These are phyloP conservation scores for Pocillopora damicornis DNA, from an alignment of 64 coral and sea anemone genomes.

Conservation along the genomic window DNA sequence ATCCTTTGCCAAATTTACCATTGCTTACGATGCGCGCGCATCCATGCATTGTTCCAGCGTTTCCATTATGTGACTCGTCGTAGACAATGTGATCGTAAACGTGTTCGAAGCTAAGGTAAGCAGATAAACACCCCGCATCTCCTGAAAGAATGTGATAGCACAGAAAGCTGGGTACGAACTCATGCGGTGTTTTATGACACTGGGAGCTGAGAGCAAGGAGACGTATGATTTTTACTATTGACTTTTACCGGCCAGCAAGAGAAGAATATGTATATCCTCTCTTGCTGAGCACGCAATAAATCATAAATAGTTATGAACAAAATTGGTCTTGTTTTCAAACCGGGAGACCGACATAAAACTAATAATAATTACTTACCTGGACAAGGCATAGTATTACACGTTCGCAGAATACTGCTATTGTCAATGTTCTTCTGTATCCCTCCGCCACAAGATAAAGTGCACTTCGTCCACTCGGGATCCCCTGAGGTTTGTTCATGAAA, in stretches of 20 bases:
- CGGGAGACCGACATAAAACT: background rate
- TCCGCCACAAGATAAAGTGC: constrained; percentile 54
- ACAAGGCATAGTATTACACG: constrained; percentile 58
- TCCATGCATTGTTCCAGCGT: constrained; percentile 67
- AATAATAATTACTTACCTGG: constrained; percentile 30
- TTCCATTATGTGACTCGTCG: constrained; percentile 85
- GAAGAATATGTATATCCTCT: too few relatives aligned
- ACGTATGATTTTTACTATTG: too few relatives aligned
- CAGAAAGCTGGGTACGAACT: background rate
- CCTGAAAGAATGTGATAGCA: constrained; percentile 24
- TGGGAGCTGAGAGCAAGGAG: background rate
- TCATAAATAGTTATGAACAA: too few relatives aligned
- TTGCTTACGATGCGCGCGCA: constrained; percentile 54
- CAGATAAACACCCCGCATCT: constrained; percentile 89
- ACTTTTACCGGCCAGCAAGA: too few relatives aligned
- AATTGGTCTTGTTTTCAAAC: too few relatives aligned
- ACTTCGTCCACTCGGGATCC: constrained; percentile 51
- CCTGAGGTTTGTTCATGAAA: background rate
- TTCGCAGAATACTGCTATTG: constrained; percentile 45
- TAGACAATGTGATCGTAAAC: constrained; percentile 58
- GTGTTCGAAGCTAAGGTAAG: constrained; percentile 87
- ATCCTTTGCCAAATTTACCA: constrained; percentile 76
- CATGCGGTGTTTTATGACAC: background rate
- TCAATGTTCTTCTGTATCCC: constrained; percentile 45
- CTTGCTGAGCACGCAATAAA: too few relatives aligned